Evolutionary conservation across 2,797 vertebrate genomes (phyloP).

Genomic region (Esox masquinongy): DNA sequence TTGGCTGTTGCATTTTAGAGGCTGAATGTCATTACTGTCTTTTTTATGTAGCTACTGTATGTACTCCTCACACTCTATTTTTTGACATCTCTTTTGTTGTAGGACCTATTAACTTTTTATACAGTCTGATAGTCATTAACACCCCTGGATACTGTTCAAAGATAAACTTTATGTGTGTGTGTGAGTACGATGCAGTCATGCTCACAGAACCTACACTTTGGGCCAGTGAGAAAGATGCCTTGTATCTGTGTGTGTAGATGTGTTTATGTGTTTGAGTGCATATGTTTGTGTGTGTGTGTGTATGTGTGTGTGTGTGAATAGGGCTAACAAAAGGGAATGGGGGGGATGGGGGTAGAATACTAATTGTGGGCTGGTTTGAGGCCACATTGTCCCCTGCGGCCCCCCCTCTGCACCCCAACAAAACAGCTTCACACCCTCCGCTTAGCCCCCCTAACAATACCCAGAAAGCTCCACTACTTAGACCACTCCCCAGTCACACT

Average conservation of each 20-base stretch:
- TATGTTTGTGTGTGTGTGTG: neutral
- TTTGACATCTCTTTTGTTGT: no score
- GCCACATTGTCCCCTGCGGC: constrained; percentile 55
- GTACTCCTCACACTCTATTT: no score
- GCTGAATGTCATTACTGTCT: no score
- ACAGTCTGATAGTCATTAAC: constrained; percentile 18
- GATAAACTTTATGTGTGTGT: neutral
- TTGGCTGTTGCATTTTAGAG: no score
- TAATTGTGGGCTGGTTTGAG: constrained; percentile 74
- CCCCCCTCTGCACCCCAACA: constrained; percentile 62
- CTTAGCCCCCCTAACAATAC: constrained; percentile 74
- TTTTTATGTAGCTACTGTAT: no score
- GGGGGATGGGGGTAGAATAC: constrained; percentile 77
- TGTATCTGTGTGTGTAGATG: no score
- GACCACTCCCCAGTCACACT: constrained; percentile 57
- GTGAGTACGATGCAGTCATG: neutral
- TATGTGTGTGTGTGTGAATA: constrained; percentile 14
- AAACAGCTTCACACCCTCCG: constrained; percentile 69
- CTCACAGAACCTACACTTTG: no score
- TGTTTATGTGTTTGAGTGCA: neutral
- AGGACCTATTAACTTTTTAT: no score
- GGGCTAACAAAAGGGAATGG: constrained; percentile 62
- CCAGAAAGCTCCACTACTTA: constrained; percentile 57
- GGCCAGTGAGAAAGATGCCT: no score
- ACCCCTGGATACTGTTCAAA: constrained; percentile 12